Evolutionary conservation across 2,888 invertebrate species (phyloP), one percentile per base, ranked within the genome.

Genomic region (Tinea trinotella): DNA sequence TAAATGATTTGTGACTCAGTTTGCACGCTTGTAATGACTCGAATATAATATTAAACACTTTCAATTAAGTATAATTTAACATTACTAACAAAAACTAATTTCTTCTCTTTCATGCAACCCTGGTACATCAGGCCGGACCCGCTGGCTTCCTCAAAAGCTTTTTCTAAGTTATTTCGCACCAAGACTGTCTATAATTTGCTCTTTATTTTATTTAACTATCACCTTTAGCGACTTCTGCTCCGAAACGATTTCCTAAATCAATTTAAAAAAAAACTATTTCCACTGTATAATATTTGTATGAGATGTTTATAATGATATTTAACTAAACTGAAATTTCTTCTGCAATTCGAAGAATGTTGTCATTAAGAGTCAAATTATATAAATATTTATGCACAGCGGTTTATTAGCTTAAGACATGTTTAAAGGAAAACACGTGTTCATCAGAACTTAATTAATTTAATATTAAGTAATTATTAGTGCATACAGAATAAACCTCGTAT

Each of bases 131-230:
- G 95, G 94, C 95, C 88, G 95, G 95, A 85, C 94, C 95, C 80
- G 94, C 95, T 87, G 94, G 94, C 88, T 95, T 95, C 91, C 91
- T 95, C 86, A 95, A 95, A 91, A 95, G 95, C 91, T 94, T 95
- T 90, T 95, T 95, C 91, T 95, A 95, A 93, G 76, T 81, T 81
- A 78, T 68, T 74, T 74, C 76, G 77, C 83, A 81, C 77, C 81
- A 84, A 84, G 85, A 84, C 85, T 84, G 84, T 80, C 79, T 65
- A 79, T 84, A 74, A 65, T 77, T 80, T 82, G 78, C 73, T 76
- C 72, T 72, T 73, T 75, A 70, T 60, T 64, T 69, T 57, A 69
- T 77, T 78, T 78, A 65, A 75, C 69, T 64, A 74, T 77, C 76
- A 72, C 63, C 71, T 69, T 66, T 62, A 76, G 74, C 74, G 78